Conservation (phyloP, 35 echinoderm and acorn worm genomes). For the Chiridota heheva region DNA sequence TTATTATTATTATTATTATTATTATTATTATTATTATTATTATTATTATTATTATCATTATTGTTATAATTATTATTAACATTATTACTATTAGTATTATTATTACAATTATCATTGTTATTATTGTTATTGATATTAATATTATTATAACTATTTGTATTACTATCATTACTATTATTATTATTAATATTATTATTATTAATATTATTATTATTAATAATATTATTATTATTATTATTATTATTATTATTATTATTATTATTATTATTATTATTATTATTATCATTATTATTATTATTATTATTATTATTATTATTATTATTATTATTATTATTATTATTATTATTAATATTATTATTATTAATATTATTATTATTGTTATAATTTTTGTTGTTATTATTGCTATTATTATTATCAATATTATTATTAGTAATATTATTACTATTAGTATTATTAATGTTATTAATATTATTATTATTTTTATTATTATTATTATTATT, state of each 20-base stretch:
- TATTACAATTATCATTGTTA: not conserved
- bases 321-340: too few species aligned
- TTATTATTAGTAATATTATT: too few species aligned
- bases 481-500: too few species aligned
- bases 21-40: too few species aligned
- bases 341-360: too few species aligned
- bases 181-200: not conserved
- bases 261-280: not conserved
- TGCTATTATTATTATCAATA: too few species aligned
- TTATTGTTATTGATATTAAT: not conserved
- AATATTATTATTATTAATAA: not conserved
- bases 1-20: too few species aligned
- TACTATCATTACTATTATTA: not conserved
- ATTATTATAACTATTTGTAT: not conserved
- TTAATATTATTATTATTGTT: too few species aligned
- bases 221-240: not conserved
- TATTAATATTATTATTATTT: too few species aligned
- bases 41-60: not conserved
- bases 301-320: too few species aligned
- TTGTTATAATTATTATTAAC: not conserved
- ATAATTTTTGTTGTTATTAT: too few species aligned
- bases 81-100: not conserved
- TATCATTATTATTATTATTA: not conserved
- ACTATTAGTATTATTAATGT: too few species aligned
- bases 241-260: not conserved